Evolutionary conservation across 2,797 vertebrate species (phyloP), one percentile per base, ranked within the genome.

Genomic region (Microctenopoma stevenorrisi): DNA sequence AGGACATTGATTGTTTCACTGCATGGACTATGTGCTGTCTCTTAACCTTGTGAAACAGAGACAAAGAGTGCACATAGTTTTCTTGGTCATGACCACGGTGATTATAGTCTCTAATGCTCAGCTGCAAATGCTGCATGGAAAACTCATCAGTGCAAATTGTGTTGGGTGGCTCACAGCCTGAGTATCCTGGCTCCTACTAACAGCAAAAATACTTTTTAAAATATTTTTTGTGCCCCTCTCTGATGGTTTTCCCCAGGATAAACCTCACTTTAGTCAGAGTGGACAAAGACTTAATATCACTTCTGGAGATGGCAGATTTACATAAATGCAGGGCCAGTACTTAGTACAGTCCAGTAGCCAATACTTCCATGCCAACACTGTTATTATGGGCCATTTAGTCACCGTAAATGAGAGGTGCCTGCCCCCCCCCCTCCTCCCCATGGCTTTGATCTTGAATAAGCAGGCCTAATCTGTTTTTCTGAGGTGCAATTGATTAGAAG

Each of bases 101-200:
- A 83, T 88, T 84, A 86, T 60, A 75, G 73, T 71, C 72, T 68
- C 47, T 64, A 72, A 85, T 81, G 64, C 64, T 87, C 70, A 74
- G 74, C 87, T 88, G 78, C 68, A 81, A 76, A 87, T 66, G 42
- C 74, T 86, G 80, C 82, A 90, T 88, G 90, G 89, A 92, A 91
- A 92, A 92, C 57, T 80, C 84, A 90, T 94, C 84, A 83, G 58
- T 55, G 64, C 33, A 72, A 78, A 72, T 55, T 69, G 68, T 72
- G 28, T 49, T 65, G 72, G 75, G 81, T 66, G 70, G 69, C 61
- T 47, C n/a, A 66, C 42, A 48, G 54, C 15, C 72, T 74, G 69
- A 64, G 75, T 60, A 80, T 55, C 54, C 55, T 70, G 49, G 73
- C 26, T 51, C 59, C 42, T 54, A 28, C 42, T 59, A 47, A 79